Evolutionary conservation across 2,888 invertebrate genomes (phyloP).

Genomic region (Pristionchus fissidentatus): DNA sequence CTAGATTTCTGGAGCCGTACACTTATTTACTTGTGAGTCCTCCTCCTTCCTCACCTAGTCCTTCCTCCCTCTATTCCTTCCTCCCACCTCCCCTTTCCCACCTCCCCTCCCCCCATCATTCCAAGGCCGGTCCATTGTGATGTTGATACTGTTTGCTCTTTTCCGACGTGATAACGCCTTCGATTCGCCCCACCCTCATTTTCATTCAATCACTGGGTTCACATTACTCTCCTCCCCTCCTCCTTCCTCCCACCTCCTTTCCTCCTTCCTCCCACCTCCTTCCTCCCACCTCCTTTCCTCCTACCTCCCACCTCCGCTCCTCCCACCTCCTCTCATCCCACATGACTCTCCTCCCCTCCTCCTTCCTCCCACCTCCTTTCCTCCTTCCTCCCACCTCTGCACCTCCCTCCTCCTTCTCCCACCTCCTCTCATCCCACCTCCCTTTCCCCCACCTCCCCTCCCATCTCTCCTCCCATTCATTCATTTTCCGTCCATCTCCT

Average conservation of each 20-base stretch:
- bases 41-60: neutral
- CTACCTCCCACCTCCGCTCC: neutral
- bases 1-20: no score
- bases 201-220: conserved; percentile 17
- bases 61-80: neutral
- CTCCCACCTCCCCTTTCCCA: neutral
- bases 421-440: neutral
- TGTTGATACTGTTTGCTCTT: neutral
- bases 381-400: neutral
- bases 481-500: conserved; percentile 11
- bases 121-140: neutral
- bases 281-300: neutral
- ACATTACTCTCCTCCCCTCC: neutral
- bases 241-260: neutral
- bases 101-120: neutral
- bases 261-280: neutral
- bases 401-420: neutral
- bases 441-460: neutral
- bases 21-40: neutral
- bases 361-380: neutral
- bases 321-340: neutral
- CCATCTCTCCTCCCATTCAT: neutral
- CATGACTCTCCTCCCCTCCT: neutral
- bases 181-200: neutral
- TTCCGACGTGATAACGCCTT: neutral